Evolutionary conservation across 2,113 vertebrate species (phyloP).

Genomic region (Eulacestoma nigropectus): DNA sequence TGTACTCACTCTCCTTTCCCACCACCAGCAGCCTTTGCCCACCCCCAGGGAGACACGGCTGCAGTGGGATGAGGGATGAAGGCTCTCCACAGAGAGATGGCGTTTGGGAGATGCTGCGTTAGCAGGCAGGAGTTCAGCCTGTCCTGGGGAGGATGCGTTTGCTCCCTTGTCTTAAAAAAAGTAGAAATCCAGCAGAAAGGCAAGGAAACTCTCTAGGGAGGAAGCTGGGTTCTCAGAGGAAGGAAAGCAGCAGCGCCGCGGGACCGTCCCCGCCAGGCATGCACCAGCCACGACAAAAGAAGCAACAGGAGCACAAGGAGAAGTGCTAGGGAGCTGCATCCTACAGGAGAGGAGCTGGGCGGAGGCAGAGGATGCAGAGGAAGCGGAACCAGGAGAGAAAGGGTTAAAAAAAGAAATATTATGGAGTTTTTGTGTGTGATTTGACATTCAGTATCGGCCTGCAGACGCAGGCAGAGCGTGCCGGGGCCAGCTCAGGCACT

Average conservation of each 20-base stretch:
- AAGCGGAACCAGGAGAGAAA: not conserved
- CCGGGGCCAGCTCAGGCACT: slow-evolving; percentile 2
- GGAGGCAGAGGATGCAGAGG: not conserved
- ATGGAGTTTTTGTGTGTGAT: not conserved
- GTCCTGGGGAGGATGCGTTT: not conserved
- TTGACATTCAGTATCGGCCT: not conserved
- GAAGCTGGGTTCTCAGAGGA: not conserved
- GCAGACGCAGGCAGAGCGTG: not conserved
- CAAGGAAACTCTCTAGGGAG: not conserved
- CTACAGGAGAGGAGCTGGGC: not conserved
- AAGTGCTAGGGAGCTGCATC: not conserved
- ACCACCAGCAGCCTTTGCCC: not conserved
- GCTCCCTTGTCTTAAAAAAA: not conserved
- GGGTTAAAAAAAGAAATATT: not conserved
- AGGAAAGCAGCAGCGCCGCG: not conserved
- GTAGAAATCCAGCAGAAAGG: not conserved
- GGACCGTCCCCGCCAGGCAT: not conserved
- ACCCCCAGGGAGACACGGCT: not conserved
- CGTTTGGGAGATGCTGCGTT: not conserved
- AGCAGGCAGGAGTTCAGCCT: not conserved
- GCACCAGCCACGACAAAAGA: not conserved
- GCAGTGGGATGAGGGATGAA: not conserved
- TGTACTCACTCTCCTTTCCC: not conserved
- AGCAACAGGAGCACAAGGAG: not conserved
- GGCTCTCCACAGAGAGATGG: not conserved